phyloP scores from a whole-genome alignment of 2,113 vertebrate species.

The Cynopterus brachyotis region DNA sequence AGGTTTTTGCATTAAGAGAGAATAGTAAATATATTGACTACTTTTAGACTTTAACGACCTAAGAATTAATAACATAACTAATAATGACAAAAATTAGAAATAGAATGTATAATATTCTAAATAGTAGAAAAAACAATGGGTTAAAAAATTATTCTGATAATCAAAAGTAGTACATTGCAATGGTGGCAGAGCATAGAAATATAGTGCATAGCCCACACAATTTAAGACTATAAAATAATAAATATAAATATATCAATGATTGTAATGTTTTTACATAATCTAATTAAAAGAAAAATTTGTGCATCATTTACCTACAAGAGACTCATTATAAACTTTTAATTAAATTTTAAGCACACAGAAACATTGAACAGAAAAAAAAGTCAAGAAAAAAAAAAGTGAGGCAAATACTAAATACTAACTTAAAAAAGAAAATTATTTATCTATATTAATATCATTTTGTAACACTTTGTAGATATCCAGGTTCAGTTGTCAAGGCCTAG shows the following conservation, averaged over 20 bases:
- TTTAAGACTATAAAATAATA: not conserved
- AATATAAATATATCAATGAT: too few species aligned
- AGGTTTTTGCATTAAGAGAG: too few species aligned
- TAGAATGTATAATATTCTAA: not conserved
- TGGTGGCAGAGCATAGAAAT: not conserved
- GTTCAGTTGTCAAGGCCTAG: not conserved
- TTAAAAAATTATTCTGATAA: not conserved
- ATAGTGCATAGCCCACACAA: not conserved
- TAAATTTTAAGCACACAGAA: not conserved
- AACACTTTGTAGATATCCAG: not conserved
- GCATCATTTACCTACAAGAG: not conserved
- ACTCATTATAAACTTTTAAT: not conserved
- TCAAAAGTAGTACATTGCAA: not conserved
- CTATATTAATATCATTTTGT: not conserved
- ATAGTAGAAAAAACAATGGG: not conserved
- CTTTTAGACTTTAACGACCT: too few species aligned
- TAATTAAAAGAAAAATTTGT: not conserved
- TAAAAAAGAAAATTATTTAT: not conserved
- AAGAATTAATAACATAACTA: too few species aligned
- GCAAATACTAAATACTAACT: not conserved
- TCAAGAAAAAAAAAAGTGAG: not conserved
- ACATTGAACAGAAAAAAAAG: not conserved
- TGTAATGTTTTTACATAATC: not conserved
- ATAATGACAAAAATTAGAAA: too few species aligned
- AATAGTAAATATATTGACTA: too few species aligned